Evolutionary conservation across 2,113 vertebrate genomes (phyloP), one percentile per base, ranked within the genome.

Genomic region (Mesembrinibis cayennensis): DNA sequence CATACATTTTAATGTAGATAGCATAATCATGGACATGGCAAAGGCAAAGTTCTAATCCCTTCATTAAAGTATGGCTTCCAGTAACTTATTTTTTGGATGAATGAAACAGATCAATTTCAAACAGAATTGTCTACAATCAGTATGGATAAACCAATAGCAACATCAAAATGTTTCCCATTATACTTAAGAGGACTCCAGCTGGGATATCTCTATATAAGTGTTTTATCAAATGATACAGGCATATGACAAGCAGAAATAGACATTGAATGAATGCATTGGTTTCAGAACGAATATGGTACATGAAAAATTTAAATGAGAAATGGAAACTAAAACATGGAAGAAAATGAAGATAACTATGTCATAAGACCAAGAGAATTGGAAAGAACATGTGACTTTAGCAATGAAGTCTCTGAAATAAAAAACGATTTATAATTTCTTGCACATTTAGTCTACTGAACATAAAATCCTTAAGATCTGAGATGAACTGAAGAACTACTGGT

Each of bases 261-360:
- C 42, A n/a, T 21, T 74, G 67, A 89, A 83, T 62, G 12, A 90
- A 93, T 67, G 21, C 9, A 73, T 63, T 78, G 45, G 47, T 81
- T 97, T 83, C 59, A 90, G 76, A 82, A 73, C 2, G 4, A 93
- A 86, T 62, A 55, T 17, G 21, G 53, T 55, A 67, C 65, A 83
- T 67, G 36, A 93, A 94, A 96, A 89, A 67, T 74, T 90, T 89
- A 95, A 92, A 95, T 82, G 21, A 89, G 21, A 94, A 97, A 83
- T 82, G 42, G 45, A 81, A 93, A 88, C 67, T 90, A 83, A 93
- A 96, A 83, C 63, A 70, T 63, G n/a, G 59, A 82, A 62, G n/a
- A 96, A 93, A 95, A 90, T 87, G 29, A 83, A 74, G 52, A 81
- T 50, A 90, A 90, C 40, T 93, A 34, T 62, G 52, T 84, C 42